Evolutionary conservation across 2,113 vertebrate species (phyloP).

Genomic region (chimpanzee (Pan troglodytes)): DNA sequence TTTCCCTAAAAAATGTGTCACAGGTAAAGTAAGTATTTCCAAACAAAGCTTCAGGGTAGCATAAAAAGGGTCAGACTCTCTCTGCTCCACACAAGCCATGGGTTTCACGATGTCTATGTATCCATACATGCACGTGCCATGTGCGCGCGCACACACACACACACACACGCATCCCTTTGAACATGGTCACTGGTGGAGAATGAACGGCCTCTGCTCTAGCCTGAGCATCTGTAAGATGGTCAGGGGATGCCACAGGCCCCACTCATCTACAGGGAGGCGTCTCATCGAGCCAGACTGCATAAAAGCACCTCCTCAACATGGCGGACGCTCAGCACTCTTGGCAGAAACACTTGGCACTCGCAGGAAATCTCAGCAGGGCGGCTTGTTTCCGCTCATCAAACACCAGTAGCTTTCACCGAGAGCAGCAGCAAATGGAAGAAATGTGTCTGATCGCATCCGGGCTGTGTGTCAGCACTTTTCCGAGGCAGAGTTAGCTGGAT

Average conservation of each 20-base stretch:
- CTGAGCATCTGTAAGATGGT: neutral
- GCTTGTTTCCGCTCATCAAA: constrained; percentile 85
- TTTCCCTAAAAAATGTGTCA: neutral
- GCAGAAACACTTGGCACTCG: constrained; percentile 78
- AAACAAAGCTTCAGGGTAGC: neutral
- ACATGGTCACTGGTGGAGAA: neutral
- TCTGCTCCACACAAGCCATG: neutral
- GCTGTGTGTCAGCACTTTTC: constrained; percentile 80
- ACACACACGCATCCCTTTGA: neutral
- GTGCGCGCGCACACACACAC: neutral
- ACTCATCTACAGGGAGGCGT: neutral
- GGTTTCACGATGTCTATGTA: neutral
- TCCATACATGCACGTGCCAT: no score
- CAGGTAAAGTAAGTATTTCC: constrained; percentile 7
- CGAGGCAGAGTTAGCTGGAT: constrained; percentile 72
- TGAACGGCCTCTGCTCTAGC: neutral
- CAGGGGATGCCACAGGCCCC: neutral
- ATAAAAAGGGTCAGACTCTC: neutral
- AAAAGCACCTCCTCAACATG: constrained; percentile 69
- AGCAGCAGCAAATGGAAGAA: constrained; percentile 66
- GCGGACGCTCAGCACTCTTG: constrained; percentile 71
- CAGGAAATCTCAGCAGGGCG: constrained; percentile 78
- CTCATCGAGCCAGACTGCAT: constrained; percentile 8
- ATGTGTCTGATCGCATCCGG: constrained; percentile 74
- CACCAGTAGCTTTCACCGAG: constrained; percentile 77